Conservation (phyloP, 64 coral and sea anemone genomes). For the Stichodactyla helianthus region DNA sequence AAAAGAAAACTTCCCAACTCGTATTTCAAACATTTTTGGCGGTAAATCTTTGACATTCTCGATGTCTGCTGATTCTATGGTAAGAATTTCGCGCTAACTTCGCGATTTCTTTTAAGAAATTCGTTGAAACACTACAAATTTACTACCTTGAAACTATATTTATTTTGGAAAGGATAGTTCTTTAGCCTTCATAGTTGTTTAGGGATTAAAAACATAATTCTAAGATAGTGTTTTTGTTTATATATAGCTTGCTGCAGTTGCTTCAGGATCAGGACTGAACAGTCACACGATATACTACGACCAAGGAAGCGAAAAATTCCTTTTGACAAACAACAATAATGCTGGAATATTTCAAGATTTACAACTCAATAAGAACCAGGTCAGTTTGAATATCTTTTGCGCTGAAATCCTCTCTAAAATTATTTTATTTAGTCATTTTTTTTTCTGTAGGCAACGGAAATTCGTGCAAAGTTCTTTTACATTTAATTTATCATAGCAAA, state of each 20-base stretch:
- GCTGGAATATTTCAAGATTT: slow-evolving; percentile 22
- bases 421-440: neutral
- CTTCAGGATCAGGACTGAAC: slow-evolving; percentile 38
- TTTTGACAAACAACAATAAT: slow-evolving; percentile 10
- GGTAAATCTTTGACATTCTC: slow-evolving; percentile 74
- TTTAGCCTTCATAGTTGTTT: neutral
- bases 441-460: neutral
- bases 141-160: too few species aligned
- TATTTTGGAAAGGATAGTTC: too few species aligned
- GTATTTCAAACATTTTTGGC: slow-evolving; percentile 58
- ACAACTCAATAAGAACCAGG: slow-evolving; percentile 44
- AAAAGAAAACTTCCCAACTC: slow-evolving; percentile 54
- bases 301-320: slow-evolving; percentile 47
- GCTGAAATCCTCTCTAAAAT: neutral
- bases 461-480: neutral
- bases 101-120: neutral
- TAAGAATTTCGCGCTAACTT: slow-evolving; percentile 1
- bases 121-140: too few species aligned
- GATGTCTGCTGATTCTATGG: slow-evolving; percentile 63
- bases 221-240: neutral
- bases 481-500: too few species aligned
- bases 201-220: neutral
- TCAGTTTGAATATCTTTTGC: neutral
- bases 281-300: slow-evolving; percentile 64
- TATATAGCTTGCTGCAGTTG: slow-evolving; percentile 48